A percentile compares a stretch with the other conserved stretches of the same genome.
Conservation (phyloP, 1,140 invertebrate species). For the Copidosoma floridanum region DNA sequence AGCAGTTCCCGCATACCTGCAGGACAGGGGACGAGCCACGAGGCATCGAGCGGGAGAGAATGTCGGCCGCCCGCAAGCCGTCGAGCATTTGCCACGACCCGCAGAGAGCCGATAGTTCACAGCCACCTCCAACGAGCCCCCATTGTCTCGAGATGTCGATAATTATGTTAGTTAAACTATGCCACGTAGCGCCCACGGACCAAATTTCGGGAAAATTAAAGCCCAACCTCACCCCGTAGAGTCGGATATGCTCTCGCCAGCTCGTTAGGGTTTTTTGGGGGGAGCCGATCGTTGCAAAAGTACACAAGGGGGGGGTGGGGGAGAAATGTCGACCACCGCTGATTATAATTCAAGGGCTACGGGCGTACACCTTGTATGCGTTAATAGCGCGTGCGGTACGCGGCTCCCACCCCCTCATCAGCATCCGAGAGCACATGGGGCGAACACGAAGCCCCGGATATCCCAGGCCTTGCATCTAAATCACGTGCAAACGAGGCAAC, state of each 20-base stretch:
- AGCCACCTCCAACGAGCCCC: conserved; percentile 41
- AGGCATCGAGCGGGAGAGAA: not conserved
- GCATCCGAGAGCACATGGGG: too few species aligned
- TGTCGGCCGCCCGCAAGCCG: conserved; percentile 27
- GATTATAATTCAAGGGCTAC: conserved; percentile 4
- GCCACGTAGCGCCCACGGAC: conserved; percentile 1
- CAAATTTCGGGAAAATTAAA: conserved; percentile 21
- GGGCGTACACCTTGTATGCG: not conserved
- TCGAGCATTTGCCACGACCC: too few species aligned
- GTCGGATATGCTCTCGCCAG: too few species aligned
- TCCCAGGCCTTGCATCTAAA: conserved; percentile 31
- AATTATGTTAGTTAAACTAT: conserved; percentile 43
- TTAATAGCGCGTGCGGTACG: not conserved
- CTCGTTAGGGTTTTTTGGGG: too few species aligned
- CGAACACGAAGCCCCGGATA: too few species aligned
- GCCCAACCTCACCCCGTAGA: too few species aligned
- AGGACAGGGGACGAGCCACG: not conserved
- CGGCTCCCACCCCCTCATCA: not conserved
- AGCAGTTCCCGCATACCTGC: too few species aligned
- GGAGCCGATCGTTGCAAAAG: too few species aligned
- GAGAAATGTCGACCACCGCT: not conserved
- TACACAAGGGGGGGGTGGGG: too few species aligned
- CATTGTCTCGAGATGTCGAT: conserved; percentile 47
- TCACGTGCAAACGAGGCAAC: conserved; percentile 38
- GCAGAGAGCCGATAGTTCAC: conserved; percentile 37